phyloP scores from a whole-genome alignment of 1,140 invertebrate species.

The Papilio aristodemus region DNA sequence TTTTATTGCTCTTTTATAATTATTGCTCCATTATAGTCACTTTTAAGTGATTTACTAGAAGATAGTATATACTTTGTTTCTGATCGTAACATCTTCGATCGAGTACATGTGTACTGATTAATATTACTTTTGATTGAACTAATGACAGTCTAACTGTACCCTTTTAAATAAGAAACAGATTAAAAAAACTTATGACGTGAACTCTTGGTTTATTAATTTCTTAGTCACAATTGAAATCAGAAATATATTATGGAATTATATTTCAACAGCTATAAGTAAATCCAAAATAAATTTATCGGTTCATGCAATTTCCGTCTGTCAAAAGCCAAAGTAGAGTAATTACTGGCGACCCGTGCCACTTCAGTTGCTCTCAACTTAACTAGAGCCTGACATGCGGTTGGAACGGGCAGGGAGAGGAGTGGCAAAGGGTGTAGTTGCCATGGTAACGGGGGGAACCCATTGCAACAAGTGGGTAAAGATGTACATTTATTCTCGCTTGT shows the following conservation, averaged over 20 bases:
- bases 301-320: constrained; percentile 28
- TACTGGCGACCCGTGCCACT: constrained; percentile 29
- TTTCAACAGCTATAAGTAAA: constrained; percentile 2
- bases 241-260: not conserved
- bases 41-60: not conserved
- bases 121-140: not conserved
- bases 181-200: too few relatives aligned
- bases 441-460: constrained; percentile 2
- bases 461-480: constrained; percentile 31
- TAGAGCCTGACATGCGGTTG: constrained; percentile 19
- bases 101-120: not conserved
- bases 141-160: too few relatives aligned
- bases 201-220: too few relatives aligned
- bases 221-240: not conserved
- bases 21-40: not conserved
- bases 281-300: constrained; percentile 14
- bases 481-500: constrained; percentile 26
- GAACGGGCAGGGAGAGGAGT: constrained; percentile 4
- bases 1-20: not conserved
- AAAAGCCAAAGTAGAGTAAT: constrained; percentile 32
- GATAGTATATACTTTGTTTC: not conserved
- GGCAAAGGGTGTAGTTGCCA: constrained; percentile 18
- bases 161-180: too few relatives aligned
- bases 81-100: not conserved
- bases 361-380: constrained; percentile 24